Base-by-base conservation (phyloP, 2,113 vertebrate species). In the Syngnathus floridae region DNA sequence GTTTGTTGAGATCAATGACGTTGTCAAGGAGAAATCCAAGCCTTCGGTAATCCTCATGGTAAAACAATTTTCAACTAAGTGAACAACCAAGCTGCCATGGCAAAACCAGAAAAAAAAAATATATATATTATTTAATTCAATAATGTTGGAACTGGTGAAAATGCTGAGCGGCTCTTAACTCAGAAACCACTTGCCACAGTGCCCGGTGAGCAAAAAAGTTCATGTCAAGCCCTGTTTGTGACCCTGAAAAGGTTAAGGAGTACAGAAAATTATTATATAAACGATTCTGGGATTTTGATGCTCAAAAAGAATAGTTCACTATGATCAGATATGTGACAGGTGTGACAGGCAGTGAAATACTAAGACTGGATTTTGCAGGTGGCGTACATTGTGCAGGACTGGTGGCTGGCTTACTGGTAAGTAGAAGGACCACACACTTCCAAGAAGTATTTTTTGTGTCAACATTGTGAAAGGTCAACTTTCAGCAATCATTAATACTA, bases 391-490 rank as follows among this genome's bases (percentile, higher is more conserved):
- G 82, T 98, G 41, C 93, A 95, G 74, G 97, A 98, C 75, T 99
- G 95, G 97, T 98, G 97, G 97, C 90, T 99, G 76, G 94, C 95
- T 13, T 88, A 94, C 70, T 99, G 96, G 97, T 99, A 76, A 90
- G 93, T 87, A 17, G 37, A 40, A 13, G 9, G 9, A 17, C 26
- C 13, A 35, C 52, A 55, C 52, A 5, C 5, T 31, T 13, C 12
- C 0, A 55, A 35, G 2, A 13, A 17, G 26, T 5, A 35, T 35
- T 55, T 40, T 60, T 38, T 40, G 5, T 40, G 58, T 5, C 17
- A 11, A n/a, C n/a, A 40, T 13, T 60, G 2, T 16, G 11, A 13
- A 45, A 14, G 38, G 4, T 45, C 43, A 49, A 49, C 17, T 9
- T 49, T 49, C 46, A 19, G 17, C 46, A n/a, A 6, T 19, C 17